Conservation (phyloP, 2,797 vertebrate species). For the Bryconaethiops microstoma region DNA sequence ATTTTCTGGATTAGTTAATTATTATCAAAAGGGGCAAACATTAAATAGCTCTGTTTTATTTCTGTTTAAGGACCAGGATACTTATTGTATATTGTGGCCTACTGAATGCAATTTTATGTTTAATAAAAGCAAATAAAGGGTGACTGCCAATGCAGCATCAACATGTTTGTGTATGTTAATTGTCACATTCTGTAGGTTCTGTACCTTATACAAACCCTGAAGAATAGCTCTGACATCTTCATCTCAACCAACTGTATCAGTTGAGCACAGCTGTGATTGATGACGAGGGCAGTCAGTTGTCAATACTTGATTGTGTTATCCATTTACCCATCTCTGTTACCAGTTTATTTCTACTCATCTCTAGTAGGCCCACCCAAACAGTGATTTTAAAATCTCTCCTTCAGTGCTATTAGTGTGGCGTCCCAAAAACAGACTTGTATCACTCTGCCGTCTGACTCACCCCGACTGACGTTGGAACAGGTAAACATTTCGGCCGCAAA, state of each 20-base stretch:
- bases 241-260: background rate
- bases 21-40: background rate
- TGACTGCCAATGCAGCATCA: background rate
- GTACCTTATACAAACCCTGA: too few relatives aligned
- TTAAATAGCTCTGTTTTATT: background rate
- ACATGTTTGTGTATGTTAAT: slow-evolving; percentile 18
- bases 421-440: background rate
- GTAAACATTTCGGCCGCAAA: slow-evolving; percentile 26
- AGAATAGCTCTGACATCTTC: background rate
- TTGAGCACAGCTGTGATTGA: background rate
- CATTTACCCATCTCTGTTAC: too few relatives aligned
- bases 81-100: background rate
- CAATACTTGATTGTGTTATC: background rate
- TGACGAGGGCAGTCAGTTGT: background rate
- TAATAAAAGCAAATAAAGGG: background rate
- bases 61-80: background rate
- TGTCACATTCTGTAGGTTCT: background rate
- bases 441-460: slow-evolving; percentile 1
- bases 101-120: background rate
- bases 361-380: background rate
- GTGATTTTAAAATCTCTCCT: background rate
- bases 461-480: background rate
- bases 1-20: background rate
- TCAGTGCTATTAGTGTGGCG: background rate
- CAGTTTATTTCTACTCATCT: background rate